A percentile compares a stretch with the other conserved stretches of the same genome.
Evolutionary conservation across 92 coral and sea anemone genomes (phyloP).

Genomic region (Epizoanthus ramosus): DNA sequence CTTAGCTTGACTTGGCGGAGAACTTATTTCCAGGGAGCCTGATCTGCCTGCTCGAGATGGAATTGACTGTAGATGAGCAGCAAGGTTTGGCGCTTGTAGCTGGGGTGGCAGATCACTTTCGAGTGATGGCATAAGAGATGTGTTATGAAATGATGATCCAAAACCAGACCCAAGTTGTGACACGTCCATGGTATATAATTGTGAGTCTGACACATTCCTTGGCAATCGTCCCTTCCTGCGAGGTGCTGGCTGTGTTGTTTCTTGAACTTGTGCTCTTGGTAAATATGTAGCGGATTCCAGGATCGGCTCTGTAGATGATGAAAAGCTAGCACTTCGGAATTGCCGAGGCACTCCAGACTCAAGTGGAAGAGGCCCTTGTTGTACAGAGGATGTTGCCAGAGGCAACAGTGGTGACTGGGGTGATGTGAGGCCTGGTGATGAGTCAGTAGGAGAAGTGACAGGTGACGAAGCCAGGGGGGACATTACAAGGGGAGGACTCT

Average conservation of each 20-base stretch:
- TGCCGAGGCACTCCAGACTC: conserved; percentile 11
- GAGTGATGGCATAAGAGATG: conserved; percentile 64
- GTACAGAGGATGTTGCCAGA: conserved; percentile 11
- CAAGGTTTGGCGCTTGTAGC: conserved; percentile 95
- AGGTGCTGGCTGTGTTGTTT: background rate
- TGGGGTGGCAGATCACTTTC: conserved; percentile 87
- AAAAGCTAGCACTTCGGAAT: conserved; percentile 7
- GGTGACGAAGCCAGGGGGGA: conserved; percentile 31
- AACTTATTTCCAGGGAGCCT: conserved; percentile 47
- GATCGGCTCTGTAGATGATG: conserved; percentile 13
- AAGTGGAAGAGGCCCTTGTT: conserved; percentile 12
- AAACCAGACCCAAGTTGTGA: conserved; percentile 67
- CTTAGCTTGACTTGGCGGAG: conserved; percentile 73
- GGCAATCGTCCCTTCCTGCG: conserved; percentile 74
- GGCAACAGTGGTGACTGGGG: background rate
- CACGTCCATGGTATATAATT: conserved; percentile 79
- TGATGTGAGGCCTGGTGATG: conserved; percentile 1
- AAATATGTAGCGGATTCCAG: conserved; percentile 11
- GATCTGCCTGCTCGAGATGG: conserved; percentile 64
- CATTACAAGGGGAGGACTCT: conserved; percentile 9
- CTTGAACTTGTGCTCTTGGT: conserved; percentile 15
- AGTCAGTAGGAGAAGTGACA: conserved; percentile 9
- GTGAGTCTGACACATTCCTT: conserved; percentile 93
- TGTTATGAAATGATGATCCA: conserved; percentile 39
- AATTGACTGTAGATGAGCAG: conserved; percentile 89